These are phyloP conservation scores for Pseudachorutes palmiensis DNA, from an alignment of 1,140 invertebrate species.

Conservation along the genomic window DNA sequence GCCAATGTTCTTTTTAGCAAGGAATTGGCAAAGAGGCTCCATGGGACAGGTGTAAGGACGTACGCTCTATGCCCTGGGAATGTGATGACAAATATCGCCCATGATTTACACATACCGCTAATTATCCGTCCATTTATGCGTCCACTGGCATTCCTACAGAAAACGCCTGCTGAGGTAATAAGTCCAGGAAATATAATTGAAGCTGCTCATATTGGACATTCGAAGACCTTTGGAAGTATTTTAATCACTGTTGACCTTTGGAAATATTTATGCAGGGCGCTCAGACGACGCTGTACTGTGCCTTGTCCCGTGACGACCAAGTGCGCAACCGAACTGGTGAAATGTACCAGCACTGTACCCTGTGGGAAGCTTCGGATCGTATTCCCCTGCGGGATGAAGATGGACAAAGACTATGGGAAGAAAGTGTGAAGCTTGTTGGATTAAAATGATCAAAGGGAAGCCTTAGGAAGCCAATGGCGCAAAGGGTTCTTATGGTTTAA, in stretches of 20 bases:
- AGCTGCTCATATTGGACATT: too few species aligned
- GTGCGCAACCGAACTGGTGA: constrained; percentile 18
- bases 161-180: constrained; percentile 18
- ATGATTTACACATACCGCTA: background rate
- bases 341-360: constrained; percentile 27
- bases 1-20: constrained; percentile 33
- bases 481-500: too few species aligned
- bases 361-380: constrained; percentile 14
- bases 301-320: constrained; percentile 16
- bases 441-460: too few species aligned
- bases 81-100: constrained; percentile 15
- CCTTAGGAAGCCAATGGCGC: too few species aligned
- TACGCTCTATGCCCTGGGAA: constrained; percentile 24
- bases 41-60: constrained; percentile 19
- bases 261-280: constrained; percentile 22
- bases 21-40: constrained; percentile 25
- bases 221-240: too few species aligned
- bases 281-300: constrained; percentile 32
- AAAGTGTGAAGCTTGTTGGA: background rate
- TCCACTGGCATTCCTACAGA: constrained; percentile 10
- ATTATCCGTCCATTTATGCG: background rate
- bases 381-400: background rate
- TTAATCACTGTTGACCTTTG: too few species aligned
- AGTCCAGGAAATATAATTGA: too few species aligned
- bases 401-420: background rate